phyloP scores from a whole-genome alignment of 2,113 vertebrate genomes.

The Chloroceryle aenea region DNA sequence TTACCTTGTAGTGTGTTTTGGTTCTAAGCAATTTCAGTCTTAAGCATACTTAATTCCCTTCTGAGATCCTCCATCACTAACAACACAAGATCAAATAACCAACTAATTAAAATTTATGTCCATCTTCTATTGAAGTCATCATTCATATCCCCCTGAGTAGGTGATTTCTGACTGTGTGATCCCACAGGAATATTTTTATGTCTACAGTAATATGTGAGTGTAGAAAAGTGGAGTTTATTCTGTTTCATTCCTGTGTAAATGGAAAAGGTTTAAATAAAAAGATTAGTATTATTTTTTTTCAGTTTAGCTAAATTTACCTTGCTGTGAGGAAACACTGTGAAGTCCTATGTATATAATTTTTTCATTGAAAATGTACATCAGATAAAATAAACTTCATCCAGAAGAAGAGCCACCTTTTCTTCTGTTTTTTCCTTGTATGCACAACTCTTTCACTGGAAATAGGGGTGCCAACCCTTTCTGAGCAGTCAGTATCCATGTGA shows the following conservation, averaged over 20 bases:
- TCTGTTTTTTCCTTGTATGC: not conserved
- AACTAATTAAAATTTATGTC: constrained; percentile 77
- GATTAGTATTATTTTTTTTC: not conserved
- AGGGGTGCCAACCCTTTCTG: not conserved
- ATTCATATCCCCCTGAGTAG: constrained; percentile 56
- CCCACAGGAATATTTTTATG: constrained; percentile 62
- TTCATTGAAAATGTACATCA: not conserved
- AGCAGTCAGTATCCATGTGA: not conserved
- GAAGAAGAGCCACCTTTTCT: not conserved
- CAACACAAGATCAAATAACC: constrained; percentile 73
- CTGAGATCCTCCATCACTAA: constrained; percentile 64
- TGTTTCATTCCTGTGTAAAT: constrained; percentile 47
- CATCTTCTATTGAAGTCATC: constrained; percentile 64
- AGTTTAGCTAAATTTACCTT: not conserved
- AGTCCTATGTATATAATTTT: not conserved
- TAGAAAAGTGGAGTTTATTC: constrained; percentile 48
- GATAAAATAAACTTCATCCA: not conserved
- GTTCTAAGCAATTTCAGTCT: constrained; percentile 69
- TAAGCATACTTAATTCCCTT: constrained; percentile 76
- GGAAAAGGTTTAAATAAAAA: not conserved
- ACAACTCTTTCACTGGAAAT: not conserved
- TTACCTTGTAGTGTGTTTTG: constrained; percentile 60
- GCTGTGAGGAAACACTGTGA: not conserved
- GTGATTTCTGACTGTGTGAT: constrained; percentile 55
- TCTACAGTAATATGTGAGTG: constrained; percentile 37